Base-by-base conservation (phyloP, 92 coral and sea anemone species). In the Pocillopora grandis region DNA sequence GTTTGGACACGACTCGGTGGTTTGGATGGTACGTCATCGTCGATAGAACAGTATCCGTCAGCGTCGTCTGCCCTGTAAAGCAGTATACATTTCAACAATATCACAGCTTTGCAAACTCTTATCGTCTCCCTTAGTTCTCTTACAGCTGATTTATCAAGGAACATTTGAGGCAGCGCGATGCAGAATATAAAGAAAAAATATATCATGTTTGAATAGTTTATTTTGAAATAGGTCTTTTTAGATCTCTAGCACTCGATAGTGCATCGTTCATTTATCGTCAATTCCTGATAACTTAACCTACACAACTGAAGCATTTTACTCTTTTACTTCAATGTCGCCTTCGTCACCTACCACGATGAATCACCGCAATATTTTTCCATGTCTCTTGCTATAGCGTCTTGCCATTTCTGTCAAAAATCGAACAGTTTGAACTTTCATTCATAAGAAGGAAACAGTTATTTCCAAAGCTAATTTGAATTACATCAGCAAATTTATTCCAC, bases 371-470 rank as follows among this genome's bases (percentile, higher is more conserved):
- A 71, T 13, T 48, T 35, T 4, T 35, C 64, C 67, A 36, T 71
- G 2, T 71, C 77, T 36, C 37, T 36, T 10, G 21, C 21, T 10
- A 81, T 71, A n/a, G 85, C 85, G 55, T 81, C 77, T 58, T 71
- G 59, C 85, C 85, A 81, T 71, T 81, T 81, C 85, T 81, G 69
- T 3, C n/a, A 61, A 71, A 42, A 36, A 6, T 23, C n/a, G 7
- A 33, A 65, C 42, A 70, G 19, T 33, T 70, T 18, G 5, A 31
- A 70, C 42, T 70, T 9, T 23, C 42, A 68, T 6, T 10, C 71
- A 10, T 21, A 1, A 14, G 72, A 67, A 16, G 15, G 23, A 58
- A 27, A 27, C 65, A 9, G 31, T 58, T 15, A 10, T 13, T 21
- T 2, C 52, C 52, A 7, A 42, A 42, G 52, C 52, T 7, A 7